Conservation (phyloP, 2,888 invertebrate species). For the Achlya flavicornis region DNA sequence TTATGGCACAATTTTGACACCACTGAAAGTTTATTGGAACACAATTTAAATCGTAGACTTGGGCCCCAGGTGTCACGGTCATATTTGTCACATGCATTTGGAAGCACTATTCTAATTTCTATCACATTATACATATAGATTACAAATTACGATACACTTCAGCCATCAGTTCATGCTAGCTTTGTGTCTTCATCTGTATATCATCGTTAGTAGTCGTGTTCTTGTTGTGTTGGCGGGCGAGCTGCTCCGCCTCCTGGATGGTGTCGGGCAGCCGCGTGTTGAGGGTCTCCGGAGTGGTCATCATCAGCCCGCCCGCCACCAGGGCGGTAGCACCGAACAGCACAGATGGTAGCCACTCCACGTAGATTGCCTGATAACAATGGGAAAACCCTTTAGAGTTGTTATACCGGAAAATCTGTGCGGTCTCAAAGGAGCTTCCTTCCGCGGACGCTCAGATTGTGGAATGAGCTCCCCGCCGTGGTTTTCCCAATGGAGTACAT, state of each 20-base stretch:
- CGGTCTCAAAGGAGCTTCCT: too few species aligned
- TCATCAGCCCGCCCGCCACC: slow-evolving; percentile 80
- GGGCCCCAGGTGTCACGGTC: too few species aligned
- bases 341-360: slow-evolving; percentile 82
- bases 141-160: neutral
- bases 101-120: neutral
- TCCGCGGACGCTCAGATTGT: too few species aligned
- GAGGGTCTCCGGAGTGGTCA: slow-evolving; percentile 86
- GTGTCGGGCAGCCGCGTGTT: slow-evolving; percentile 85
- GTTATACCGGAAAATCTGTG: too few species aligned
- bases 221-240: slow-evolving; percentile 40
- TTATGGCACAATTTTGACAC: too few species aligned
- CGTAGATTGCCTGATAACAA: slow-evolving; percentile 72
- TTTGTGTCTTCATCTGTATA: slow-evolving; percentile 46
- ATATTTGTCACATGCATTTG: neutral
- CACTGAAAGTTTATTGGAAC: too few species aligned
- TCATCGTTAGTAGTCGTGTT: slow-evolving; percentile 26
- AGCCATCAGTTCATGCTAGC: neutral
- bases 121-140: neutral
- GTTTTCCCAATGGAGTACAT: too few species aligned
- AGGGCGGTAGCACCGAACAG: slow-evolving; percentile 84
- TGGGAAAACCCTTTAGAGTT: too few species aligned
- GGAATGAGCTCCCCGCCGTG: too few species aligned
- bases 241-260: slow-evolving; percentile 82
- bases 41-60: too few species aligned